phyloP scores from a whole-genome alignment of 2,113 vertebrate species.

The Gasterosteus aculeatus region DNA sequence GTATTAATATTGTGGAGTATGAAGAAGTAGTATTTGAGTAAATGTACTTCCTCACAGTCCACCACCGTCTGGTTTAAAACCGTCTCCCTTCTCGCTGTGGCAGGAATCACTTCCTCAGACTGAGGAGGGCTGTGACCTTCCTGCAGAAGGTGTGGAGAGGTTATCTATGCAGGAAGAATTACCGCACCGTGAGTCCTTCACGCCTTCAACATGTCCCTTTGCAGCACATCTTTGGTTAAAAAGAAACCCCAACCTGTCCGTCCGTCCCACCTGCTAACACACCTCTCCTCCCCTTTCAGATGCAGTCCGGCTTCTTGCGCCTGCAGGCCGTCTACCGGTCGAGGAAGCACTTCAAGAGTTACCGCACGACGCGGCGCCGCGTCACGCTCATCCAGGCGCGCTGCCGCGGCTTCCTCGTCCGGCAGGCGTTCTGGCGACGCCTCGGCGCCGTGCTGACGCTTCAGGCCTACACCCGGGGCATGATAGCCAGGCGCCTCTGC shows the following conservation, averaged over 20 bases:
- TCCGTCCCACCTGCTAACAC: not conserved
- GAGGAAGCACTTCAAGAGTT: slow-evolving; percentile 86
- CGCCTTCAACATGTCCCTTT: not conserved
- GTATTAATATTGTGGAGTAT: not conserved
- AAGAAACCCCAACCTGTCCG: not conserved
- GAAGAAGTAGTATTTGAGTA: not conserved
- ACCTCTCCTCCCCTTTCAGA: slow-evolving; percentile 76
- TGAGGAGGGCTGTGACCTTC: slow-evolving; percentile 86
- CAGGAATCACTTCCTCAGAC: slow-evolving; percentile 90
- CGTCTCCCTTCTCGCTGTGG: not conserved
- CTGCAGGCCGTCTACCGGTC: slow-evolving; percentile 93
- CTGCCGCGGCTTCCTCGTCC: slow-evolving; percentile 90
- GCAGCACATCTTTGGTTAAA: not conserved
- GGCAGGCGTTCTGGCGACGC: slow-evolving; percentile 87
- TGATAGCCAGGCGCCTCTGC: slow-evolving; percentile 93
- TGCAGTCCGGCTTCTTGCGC: slow-evolving; percentile 90
- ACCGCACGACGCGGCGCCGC: slow-evolving; percentile 83
- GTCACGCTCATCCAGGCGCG: slow-evolving; percentile 88
- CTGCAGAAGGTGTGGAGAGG: slow-evolving; percentile 97
- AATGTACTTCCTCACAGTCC: not conserved
- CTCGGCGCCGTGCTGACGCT: slow-evolving; percentile 92
- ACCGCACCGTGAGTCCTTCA: slow-evolving; percentile 82
- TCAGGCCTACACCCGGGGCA: slow-evolving; percentile 91
- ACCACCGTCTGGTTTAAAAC: not conserved
- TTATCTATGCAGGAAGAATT: slow-evolving; percentile 89